A percentile compares a stretch with the other conserved stretches of the same genome.
phyloP scores from a whole-genome alignment of 2,113 vertebrate genomes.

The Pholis gunnellus region DNA sequence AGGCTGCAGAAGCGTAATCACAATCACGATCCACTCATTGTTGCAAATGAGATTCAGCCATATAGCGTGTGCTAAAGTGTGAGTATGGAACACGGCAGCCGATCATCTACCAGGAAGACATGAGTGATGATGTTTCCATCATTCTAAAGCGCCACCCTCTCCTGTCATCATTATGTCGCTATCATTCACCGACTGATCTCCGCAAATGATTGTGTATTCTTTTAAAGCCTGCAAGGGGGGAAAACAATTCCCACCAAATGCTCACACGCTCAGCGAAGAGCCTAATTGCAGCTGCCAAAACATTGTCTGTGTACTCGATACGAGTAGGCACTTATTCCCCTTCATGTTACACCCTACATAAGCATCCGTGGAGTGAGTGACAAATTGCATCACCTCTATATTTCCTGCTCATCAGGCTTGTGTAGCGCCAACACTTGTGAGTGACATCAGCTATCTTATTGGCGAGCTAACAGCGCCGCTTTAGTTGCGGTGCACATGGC shows the following conservation, averaged over 20 bases:
- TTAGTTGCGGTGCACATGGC: slow-evolving; percentile 29
- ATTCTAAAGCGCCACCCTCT: neutral
- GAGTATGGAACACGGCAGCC: neutral
- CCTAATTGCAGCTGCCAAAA: slow-evolving; percentile 67
- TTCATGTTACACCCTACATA: slow-evolving; percentile 51
- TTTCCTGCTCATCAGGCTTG: slow-evolving; percentile 60
- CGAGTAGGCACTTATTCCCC: slow-evolving; percentile 51
- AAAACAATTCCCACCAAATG: slow-evolving; percentile 21
- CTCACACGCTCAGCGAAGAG: slow-evolving; percentile 7
- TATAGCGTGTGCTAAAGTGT: neutral
- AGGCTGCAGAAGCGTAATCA: neutral
- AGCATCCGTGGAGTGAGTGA: slow-evolving; percentile 58
- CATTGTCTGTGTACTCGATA: slow-evolving; percentile 28
- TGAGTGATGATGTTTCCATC: slow-evolving; percentile 17
- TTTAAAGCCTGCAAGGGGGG: slow-evolving; percentile 5
- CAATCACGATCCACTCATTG: neutral
- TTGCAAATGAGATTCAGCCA: slow-evolving; percentile 1
- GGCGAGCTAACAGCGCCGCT: slow-evolving; percentile 8
- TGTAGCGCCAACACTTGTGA: slow-evolving; percentile 28
- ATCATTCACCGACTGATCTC: slow-evolving; percentile 33
- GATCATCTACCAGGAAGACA: neutral
- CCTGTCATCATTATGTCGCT: slow-evolving; percentile 20
- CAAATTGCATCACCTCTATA: slow-evolving; percentile 66
- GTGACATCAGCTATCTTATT: slow-evolving; percentile 52
- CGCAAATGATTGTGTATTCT: slow-evolving; percentile 27